Conservation (phyloP, 2,797 vertebrate species). For the Menidia menidia region DNA sequence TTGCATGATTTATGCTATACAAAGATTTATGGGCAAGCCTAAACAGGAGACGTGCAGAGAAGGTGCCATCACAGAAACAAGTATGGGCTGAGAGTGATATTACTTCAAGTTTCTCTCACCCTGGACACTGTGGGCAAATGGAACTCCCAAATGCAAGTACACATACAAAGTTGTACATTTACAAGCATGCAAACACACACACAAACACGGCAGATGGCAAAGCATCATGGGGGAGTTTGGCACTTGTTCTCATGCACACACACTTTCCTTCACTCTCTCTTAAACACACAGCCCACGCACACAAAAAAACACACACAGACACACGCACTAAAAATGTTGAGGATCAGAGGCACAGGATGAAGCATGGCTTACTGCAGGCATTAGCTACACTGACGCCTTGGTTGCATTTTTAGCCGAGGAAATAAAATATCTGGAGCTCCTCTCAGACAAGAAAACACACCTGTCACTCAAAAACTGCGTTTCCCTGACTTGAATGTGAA, state of each 20-base stretch:
- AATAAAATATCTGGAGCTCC: constrained; percentile 72
- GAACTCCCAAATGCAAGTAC: constrained; percentile 46
- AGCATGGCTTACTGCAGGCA: constrained; percentile 75
- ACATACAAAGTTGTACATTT: constrained; percentile 16
- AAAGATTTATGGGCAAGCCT: constrained; percentile 31
- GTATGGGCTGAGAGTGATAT: constrained; percentile 43
- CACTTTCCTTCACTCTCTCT: constrained; percentile 65
- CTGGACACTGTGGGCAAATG: constrained; percentile 52
- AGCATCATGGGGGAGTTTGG: constrained; percentile 82
- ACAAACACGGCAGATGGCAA: constrained; percentile 74
- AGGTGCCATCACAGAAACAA: constrained; percentile 9
- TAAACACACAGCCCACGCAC: constrained; percentile 67
- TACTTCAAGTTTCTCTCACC: constrained; percentile 65
- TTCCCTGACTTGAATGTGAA: constrained; percentile 70
- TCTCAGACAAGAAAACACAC: constrained; percentile 73
- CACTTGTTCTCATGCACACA: constrained; percentile 66
- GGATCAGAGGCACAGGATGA: constrained; percentile 77
- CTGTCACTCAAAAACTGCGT: constrained; percentile 73
- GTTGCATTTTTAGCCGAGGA: constrained; percentile 78
- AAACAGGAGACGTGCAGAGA: constrained; percentile 36
- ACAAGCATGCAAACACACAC: constrained; percentile 21
- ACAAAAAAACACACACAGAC: constrained; percentile 40
- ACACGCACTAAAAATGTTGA: constrained; percentile 28
- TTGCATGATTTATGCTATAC: constrained; percentile 35
- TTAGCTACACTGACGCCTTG: constrained; percentile 69